Percentiles rank a stretch among this genome's conserved stretches.
phyloP scores from a whole-genome alignment of 2,888 invertebrate species.

The Pheosia gnoma region DNA sequence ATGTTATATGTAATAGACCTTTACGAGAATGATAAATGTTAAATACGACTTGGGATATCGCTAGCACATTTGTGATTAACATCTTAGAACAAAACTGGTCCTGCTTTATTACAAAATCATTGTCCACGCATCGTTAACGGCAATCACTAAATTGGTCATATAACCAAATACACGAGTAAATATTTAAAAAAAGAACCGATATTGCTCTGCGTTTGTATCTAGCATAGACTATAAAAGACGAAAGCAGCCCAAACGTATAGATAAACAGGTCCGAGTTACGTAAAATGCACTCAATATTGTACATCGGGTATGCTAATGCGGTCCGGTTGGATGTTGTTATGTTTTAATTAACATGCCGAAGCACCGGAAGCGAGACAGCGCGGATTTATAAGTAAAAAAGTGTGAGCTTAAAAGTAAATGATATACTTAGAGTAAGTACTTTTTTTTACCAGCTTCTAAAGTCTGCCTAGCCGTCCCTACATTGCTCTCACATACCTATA shows the following conservation, averaged over 20 bases:
- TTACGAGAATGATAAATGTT: too few relatives aligned
- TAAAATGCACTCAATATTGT: constrained; percentile 52
- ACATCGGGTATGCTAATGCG: constrained; percentile 21
- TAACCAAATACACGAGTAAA: constrained; percentile 16
- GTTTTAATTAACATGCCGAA: constrained; percentile 45
- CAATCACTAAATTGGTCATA: constrained; percentile 25
- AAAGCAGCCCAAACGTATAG: constrained; percentile 46
- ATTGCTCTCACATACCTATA: too few relatives aligned
- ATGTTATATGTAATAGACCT: too few relatives aligned
- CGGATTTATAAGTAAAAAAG: constrained; percentile 53
- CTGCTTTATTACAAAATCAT: background rate
- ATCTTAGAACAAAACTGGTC: background rate
- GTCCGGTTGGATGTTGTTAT: constrained; percentile 24
- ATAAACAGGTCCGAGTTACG: constrained; percentile 41
- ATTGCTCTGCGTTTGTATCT: constrained; percentile 54
- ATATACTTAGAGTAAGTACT: too few relatives aligned
- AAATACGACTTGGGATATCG: too few relatives aligned
- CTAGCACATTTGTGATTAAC: too few relatives aligned
- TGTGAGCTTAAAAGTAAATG: too few relatives aligned
- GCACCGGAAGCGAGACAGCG: constrained; percentile 66
- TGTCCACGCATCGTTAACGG: background rate
- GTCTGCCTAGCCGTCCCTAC: too few relatives aligned
- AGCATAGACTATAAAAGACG: constrained; percentile 67
- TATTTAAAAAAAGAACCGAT: constrained; percentile 56
- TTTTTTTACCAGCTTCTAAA: too few relatives aligned